phyloP scores from a whole-genome alignment of 2,113 vertebrate species.

The Poeciliopsis prolifica region DNA sequence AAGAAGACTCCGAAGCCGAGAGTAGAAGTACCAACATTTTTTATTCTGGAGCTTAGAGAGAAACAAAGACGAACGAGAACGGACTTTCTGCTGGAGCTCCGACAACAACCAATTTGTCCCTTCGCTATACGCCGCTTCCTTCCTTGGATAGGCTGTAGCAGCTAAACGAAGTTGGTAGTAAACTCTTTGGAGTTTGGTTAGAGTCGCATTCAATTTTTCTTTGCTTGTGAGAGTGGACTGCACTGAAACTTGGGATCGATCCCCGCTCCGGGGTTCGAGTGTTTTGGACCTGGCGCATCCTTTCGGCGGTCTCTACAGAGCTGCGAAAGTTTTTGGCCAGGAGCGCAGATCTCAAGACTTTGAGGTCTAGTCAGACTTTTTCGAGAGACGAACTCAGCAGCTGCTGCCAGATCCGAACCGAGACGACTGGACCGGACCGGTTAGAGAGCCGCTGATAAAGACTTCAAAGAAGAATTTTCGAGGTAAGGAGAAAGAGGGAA shows the following conservation, averaged over 20 bases:
- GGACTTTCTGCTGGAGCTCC: conserved; percentile 76
- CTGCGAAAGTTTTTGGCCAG: conserved; percentile 61
- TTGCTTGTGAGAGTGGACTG: conserved; percentile 83
- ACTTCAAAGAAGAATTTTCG: conserved; percentile 28
- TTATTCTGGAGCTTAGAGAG: conserved; percentile 68
- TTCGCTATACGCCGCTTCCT: conserved; percentile 64
- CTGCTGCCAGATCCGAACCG: conserved; percentile 50
- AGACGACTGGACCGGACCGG: conserved; percentile 31
- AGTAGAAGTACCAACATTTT: conserved; percentile 84
- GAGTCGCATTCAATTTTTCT: conserved; percentile 76
- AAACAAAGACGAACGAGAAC: conserved; percentile 52
- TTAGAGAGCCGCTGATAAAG: conserved; percentile 61
- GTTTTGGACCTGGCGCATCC: conserved; percentile 59
- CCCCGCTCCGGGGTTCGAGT: conserved; percentile 49
- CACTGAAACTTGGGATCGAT: conserved; percentile 77
- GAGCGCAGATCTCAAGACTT: conserved; percentile 59
- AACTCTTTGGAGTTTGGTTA: conserved; percentile 87
- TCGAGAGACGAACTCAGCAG: conserved; percentile 46
- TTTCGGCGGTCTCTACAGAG: conserved; percentile 42
- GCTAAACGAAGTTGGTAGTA: conserved; percentile 82
- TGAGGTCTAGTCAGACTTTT: conserved; percentile 52
- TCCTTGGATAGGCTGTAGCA: conserved; percentile 64
- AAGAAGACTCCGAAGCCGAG: conserved; percentile 86
- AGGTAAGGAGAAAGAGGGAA: conserved; percentile 50
- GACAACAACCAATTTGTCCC: conserved; percentile 56